Percentiles rank a stretch among this genome's conserved stretches.
Evolutionary conservation across 2,113 vertebrate species (phyloP).

Genomic region (Ptyas mucosa): DNA sequence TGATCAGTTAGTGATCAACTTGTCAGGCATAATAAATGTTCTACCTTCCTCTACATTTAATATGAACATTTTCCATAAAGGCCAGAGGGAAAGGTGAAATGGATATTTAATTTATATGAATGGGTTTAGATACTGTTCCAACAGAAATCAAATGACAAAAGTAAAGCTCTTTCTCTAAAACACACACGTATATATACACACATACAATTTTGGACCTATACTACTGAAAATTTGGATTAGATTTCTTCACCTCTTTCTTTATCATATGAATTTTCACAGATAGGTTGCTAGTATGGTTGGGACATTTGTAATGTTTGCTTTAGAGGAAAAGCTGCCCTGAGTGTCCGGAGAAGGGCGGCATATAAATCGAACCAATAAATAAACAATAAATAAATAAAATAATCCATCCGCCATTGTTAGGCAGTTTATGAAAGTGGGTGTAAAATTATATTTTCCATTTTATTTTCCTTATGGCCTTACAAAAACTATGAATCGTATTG

Average conservation of each 20-base stretch:
- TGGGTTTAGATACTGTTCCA: neutral
- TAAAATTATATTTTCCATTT: neutral
- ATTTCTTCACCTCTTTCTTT: slow-evolving; percentile 38
- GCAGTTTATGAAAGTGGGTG: slow-evolving; percentile 37
- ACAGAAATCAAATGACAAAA: neutral
- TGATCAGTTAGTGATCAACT: neutral
- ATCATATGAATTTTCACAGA: slow-evolving; percentile 45
- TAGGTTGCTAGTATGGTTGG: slow-evolving; percentile 40
- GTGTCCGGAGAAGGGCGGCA: no score
- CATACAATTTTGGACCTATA: neutral
- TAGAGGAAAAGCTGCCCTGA: no score
- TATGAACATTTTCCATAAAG: neutral
- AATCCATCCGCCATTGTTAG: slow-evolving; percentile 28
- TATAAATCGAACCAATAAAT: no score
- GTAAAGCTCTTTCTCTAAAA: neutral
- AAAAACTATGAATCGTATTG: neutral
- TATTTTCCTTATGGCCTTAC: neutral
- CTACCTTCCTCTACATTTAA: neutral
- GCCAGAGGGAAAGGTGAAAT: neutral
- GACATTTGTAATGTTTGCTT: slow-evolving; percentile 28
- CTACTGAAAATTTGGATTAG: slow-evolving; percentile 25
- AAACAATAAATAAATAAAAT: no score
- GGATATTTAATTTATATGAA: neutral
- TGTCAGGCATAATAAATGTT: neutral
- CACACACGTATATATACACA: neutral